A percentile compares a stretch with the other conserved stretches of the same genome.
Conservation (phyloP, 1,140 invertebrate genomes). For the Melipona quadrifasciata region DNA sequence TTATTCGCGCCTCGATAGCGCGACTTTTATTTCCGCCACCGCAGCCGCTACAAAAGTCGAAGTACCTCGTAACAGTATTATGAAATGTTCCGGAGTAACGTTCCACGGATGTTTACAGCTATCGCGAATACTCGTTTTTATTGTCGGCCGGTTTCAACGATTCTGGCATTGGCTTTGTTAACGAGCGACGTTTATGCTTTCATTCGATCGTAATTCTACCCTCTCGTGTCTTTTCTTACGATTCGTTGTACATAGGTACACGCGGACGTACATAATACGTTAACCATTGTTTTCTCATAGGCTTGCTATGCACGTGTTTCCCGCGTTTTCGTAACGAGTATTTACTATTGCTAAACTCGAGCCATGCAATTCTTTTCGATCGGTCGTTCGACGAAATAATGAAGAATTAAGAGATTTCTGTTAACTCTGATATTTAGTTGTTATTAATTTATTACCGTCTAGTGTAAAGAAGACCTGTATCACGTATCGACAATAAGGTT, state of each 20-base stretch:
- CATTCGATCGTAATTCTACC: conserved; percentile 59
- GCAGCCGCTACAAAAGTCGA: conserved; percentile 59
- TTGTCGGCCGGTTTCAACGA: conserved; percentile 62
- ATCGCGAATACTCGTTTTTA: conserved; percentile 69
- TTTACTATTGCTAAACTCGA: too few species aligned
- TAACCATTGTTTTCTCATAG: conserved; percentile 47
- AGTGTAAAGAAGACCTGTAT: too few species aligned
- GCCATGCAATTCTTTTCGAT: too few species aligned
- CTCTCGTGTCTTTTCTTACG: conserved; percentile 22
- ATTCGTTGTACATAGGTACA: neutral
- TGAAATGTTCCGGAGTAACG: conserved; percentile 69
- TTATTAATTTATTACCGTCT: too few species aligned
- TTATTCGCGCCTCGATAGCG: conserved; percentile 59
- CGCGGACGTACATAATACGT: neutral
- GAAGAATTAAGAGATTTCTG: too few species aligned
- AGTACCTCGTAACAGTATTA: conserved; percentile 70
- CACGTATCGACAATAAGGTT: too few species aligned
- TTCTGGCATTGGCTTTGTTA: conserved; percentile 65
- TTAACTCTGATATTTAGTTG: too few species aligned
- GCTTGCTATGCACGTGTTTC: too few species aligned
- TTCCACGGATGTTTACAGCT: conserved; percentile 65
- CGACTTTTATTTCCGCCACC: conserved; percentile 61
- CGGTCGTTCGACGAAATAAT: too few species aligned
- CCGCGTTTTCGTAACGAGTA: too few species aligned
- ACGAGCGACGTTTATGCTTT: conserved; percentile 64